phyloP scores from a whole-genome alignment of 2,797 vertebrate genomes.

The Sphenopsis melanotis region DNA sequence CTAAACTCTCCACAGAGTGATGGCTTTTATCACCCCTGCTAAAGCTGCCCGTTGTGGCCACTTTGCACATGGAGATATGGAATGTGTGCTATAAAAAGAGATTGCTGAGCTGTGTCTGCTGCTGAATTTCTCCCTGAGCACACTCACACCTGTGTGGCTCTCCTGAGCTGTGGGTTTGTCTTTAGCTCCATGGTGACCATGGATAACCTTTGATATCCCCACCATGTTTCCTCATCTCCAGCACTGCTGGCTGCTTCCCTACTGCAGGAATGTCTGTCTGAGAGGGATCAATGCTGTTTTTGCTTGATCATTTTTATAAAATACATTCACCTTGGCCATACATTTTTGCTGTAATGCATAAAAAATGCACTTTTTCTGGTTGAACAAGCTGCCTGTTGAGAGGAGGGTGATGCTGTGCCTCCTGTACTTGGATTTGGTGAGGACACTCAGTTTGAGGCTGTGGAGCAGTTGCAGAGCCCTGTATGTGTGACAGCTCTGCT shows the following conservation, averaged over 20 bases:
- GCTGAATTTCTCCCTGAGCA: background rate
- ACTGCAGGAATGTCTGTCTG: background rate
- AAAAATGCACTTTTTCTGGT: background rate
- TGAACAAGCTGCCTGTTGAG: background rate
- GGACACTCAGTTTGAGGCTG: background rate
- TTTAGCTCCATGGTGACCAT: background rate
- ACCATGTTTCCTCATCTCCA: background rate
- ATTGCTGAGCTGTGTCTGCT: background rate
- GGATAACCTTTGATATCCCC: background rate
- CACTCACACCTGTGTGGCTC: background rate
- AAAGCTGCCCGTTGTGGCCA: background rate
- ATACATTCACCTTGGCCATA: accelerated
- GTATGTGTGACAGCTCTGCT: background rate
- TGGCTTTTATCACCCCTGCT: background rate
- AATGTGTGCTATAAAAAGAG: background rate
- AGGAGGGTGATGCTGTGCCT: background rate
- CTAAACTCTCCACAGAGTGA: background rate
- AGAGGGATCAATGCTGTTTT: background rate
- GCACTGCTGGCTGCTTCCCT: background rate
- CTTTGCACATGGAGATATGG: background rate
- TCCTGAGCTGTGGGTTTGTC: background rate
- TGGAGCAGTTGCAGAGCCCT: background rate
- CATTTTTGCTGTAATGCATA: background rate
- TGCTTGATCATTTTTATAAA: background rate
- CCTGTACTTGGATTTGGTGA: background rate